Conservation (phyloP, 2,888 invertebrate species). For the Agelastica alni region DNA sequence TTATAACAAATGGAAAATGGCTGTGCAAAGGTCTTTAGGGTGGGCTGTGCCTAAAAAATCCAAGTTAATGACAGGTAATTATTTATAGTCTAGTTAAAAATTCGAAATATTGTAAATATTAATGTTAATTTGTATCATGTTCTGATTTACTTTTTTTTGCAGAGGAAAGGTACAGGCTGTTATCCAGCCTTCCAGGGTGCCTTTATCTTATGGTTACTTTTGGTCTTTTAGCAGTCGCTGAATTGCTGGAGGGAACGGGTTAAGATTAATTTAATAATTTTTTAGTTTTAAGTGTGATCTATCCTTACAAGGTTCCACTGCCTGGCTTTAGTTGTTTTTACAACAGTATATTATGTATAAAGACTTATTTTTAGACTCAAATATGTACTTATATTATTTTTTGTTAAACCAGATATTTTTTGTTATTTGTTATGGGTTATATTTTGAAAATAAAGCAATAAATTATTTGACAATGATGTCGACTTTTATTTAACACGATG, state of each 20-base stretch:
- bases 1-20: constrained; percentile 93
- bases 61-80: constrained; percentile 71
- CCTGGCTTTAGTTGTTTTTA: not conserved
- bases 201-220: constrained; percentile 77
- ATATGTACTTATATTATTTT: constrained; percentile 1
- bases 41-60: constrained; percentile 83
- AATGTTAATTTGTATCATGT: not conserved
- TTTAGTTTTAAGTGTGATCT: not conserved
- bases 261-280: not conserved
- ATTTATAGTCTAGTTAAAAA: not conserved
- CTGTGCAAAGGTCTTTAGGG: constrained; percentile 87
- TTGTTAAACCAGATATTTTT: constrained; percentile 2
- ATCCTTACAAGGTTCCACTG: not conserved
- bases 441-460: constrained; percentile 7
- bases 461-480: no score
- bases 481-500: no score
- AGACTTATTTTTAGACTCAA: not conserved
- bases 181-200: constrained; percentile 79
- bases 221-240: constrained; percentile 63
- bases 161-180: constrained; percentile 77
- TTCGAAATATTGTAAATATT: no score
- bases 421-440: constrained; percentile 5
- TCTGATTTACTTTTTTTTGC: constrained; percentile 54
- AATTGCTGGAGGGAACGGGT: constrained; percentile 30
- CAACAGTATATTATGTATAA: not conserved